Evolutionary conservation across 2,113 vertebrate species (phyloP).

Genomic region (Columba janthina): DNA sequence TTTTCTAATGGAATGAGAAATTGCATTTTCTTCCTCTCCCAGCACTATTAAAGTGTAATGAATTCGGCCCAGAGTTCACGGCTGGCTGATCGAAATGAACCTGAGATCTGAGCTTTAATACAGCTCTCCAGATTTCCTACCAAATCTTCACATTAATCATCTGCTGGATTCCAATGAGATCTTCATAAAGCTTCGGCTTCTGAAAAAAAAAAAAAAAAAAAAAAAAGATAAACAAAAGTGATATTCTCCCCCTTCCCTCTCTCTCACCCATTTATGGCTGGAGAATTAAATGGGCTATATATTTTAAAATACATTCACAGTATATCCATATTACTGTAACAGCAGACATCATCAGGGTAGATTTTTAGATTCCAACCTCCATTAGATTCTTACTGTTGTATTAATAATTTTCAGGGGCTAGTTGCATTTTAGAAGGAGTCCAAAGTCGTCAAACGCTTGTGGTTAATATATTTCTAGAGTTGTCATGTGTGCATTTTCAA

Average conservation of each 20-base stretch:
- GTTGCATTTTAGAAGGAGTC: constrained; percentile 62
- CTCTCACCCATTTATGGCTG: constrained; percentile 72
- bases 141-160: constrained; percentile 98
- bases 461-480: constrained; percentile 74
- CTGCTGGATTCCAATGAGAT: constrained; percentile 81
- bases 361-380: constrained; percentile 80
- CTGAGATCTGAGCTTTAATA: constrained; percentile 92
- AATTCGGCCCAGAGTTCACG: constrained; percentile 95
- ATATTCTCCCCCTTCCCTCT: constrained; percentile 51
- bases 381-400: constrained; percentile 81
- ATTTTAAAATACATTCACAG: constrained; percentile 83
- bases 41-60: constrained; percentile 93
- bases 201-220: not conserved
- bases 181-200: constrained; percentile 80
- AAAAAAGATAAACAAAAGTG: constrained; percentile 3
- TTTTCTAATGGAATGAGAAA: constrained; percentile 95
- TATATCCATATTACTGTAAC: constrained; percentile 82
- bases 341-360: constrained; percentile 75
- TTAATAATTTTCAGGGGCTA: constrained; percentile 74
- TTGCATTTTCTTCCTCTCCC: constrained; percentile 92
- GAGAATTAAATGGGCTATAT: constrained; percentile 81
- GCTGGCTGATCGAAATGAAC: constrained; percentile 94
- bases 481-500: constrained; percentile 74
- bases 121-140: constrained; percentile 88
- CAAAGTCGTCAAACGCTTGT: constrained; percentile 52